phyloP scores from a whole-genome alignment of 1,140 invertebrate species.

The Stenopsyche tienmushanensis region DNA sequence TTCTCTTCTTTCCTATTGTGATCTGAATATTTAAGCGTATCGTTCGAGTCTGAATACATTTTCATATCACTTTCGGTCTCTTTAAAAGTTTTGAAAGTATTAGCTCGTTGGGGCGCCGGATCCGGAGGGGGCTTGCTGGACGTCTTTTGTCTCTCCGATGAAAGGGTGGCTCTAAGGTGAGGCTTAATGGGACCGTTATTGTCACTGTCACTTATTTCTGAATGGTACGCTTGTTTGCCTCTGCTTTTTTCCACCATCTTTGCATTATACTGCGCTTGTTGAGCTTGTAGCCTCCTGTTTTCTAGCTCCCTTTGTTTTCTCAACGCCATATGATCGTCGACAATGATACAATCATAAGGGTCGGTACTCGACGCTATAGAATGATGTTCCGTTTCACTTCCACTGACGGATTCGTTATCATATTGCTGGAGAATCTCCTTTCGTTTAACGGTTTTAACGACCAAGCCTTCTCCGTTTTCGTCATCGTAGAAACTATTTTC shows the following conservation, averaged over 20 bases:
- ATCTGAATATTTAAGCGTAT: conserved; percentile 55
- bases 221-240: conserved; percentile 29
- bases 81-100: conserved; percentile 57
- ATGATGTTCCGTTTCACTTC: conserved; percentile 59
- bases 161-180: conserved; percentile 50
- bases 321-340: conserved; percentile 68
- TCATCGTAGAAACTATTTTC: conserved; percentile 64
- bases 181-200: conserved; percentile 50
- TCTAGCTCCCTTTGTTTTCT: conserved; percentile 61
- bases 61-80: conserved; percentile 56
- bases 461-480: conserved; percentile 60
- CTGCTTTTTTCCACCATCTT: conserved; percentile 42
- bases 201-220: conserved; percentile 39
- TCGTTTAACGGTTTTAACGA: conserved; percentile 67
- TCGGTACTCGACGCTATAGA: conserved; percentile 66
- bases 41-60: conserved; percentile 55
- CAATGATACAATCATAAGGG: conserved; percentile 72
- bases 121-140: conserved; percentile 46
- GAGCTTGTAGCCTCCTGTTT: conserved; percentile 49
- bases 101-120: conserved; percentile 30
- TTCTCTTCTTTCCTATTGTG: conserved; percentile 52
- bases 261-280: conserved; percentile 43
- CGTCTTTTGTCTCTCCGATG: conserved; percentile 51
- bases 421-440: conserved; percentile 70
- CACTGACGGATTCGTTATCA: conserved; percentile 59